Evolutionary conservation across 2,888 invertebrate species (phyloP).

Genomic region (Eurois occulta): DNA sequence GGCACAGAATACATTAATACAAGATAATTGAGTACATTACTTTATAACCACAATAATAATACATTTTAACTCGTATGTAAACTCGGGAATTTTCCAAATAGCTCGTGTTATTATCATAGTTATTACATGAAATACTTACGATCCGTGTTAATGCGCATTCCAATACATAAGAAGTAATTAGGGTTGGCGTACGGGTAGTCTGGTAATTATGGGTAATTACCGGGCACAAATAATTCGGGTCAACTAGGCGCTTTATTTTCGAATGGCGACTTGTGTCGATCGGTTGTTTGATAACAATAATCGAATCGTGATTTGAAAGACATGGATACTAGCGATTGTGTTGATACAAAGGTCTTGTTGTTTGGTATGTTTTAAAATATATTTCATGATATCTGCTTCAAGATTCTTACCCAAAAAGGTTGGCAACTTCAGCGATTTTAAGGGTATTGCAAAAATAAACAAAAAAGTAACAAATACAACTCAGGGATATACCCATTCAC

Average conservation of each 20-base stretch:
- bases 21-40: constrained; percentile 34
- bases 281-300: constrained; percentile 51
- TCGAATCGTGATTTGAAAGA: constrained; percentile 51
- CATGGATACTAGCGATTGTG: constrained; percentile 35
- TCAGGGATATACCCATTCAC: constrained; percentile 10
- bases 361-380: constrained; percentile 25
- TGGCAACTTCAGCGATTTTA: neutral
- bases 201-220: constrained; percentile 59
- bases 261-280: constrained; percentile 18
- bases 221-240: constrained; percentile 48
- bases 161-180: constrained; percentile 52
- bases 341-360: constrained; percentile 31
- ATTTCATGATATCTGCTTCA: neutral
- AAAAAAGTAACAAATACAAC: neutral
- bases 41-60: constrained; percentile 24
- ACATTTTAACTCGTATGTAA: constrained; percentile 20
- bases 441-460: constrained; percentile 10
- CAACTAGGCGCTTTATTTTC: constrained; percentile 37
- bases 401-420: neutral
- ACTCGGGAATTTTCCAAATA: constrained; percentile 46
- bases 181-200: constrained; percentile 27
- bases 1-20: constrained; percentile 43
- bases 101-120: constrained; percentile 37
- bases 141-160: constrained; percentile 53
- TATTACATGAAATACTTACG: constrained; percentile 36